Evolutionary conservation across 2,113 vertebrate genomes (phyloP), one percentile per base, ranked within the genome.

Genomic region (Gnathonemus echidnorhynchus): DNA sequence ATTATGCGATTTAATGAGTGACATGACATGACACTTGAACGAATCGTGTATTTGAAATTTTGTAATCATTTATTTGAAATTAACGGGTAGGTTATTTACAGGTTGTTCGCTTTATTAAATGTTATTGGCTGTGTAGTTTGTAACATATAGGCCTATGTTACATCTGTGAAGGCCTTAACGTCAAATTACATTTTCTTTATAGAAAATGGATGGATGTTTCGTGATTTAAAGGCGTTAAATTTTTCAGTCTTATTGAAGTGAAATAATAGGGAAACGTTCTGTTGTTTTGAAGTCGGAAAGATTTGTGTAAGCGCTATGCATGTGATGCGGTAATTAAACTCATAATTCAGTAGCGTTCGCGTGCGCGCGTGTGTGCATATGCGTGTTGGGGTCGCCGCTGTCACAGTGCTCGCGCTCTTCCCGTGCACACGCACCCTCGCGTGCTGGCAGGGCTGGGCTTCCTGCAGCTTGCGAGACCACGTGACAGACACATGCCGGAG

Each of bases 401-500:
- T 74, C n/a, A 74, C 66, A 35, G 74, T 77, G 31, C 31, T 13
- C 53, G 10, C 83, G 27, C 39, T 27, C 11, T n/a, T 10, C 1
- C 19, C 45, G 90, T 80, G 91, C 92, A 91, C 93, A 92, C 91
- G 93, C 39, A 74, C 5, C 56, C 91, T 94, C 93, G 94, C 90
- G 91, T 95, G 95, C 92, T 90, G 88, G 3, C 35, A n/a, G 86
- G 48, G 8, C 42, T 74, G 45, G 88, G 90, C 91, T 91, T 90
- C 92, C 89, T 91, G 90, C 93, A 91, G 92, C 85, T 89, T 94
- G 94, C 87, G 0, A 48, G 53, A 88, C 94, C 94, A 94, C 95
- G 95, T 96, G 95, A 96, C 74, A 21, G 88, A 95, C 94, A 95
- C 95, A 95, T 93, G 95, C 93, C 45, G 89, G 87, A 45, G 62